Evolutionary conservation across 2,888 invertebrate species (phyloP).

Genomic region (Coelopa pilipes): DNA sequence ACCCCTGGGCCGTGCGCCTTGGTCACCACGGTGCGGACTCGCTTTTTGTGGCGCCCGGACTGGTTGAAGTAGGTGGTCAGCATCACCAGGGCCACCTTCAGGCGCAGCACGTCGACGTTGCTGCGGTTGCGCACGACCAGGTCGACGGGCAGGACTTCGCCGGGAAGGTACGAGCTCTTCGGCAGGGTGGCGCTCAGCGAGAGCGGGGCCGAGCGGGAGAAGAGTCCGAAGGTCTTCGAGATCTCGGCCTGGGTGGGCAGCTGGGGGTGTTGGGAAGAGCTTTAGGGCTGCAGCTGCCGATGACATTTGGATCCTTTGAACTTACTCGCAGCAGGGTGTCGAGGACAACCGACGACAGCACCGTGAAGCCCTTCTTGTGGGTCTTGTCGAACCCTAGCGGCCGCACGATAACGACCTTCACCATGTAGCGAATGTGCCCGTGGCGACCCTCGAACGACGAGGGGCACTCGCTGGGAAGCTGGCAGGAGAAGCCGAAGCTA

Average conservation of each 20-base stretch:
- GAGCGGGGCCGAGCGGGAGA: constrained; percentile 44
- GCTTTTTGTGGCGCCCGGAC: constrained; percentile 29
- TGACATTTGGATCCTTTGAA: no score
- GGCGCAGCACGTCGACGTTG: constrained; percentile 62
- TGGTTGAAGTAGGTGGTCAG: constrained; percentile 38
- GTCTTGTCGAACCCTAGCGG: constrained; percentile 81
- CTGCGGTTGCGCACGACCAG: constrained; percentile 71
- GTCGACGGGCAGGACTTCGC: constrained; percentile 43
- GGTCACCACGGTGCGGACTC: constrained; percentile 52
- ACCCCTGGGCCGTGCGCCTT: constrained; percentile 41
- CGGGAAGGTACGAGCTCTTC: constrained; percentile 48
- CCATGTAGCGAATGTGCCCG: constrained; percentile 70
- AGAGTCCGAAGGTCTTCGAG: constrained; percentile 43
- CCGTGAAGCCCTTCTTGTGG: constrained; percentile 76
- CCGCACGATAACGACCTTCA: constrained; percentile 76
- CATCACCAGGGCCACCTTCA: constrained; percentile 41
- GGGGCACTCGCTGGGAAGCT: constrained; percentile 65
- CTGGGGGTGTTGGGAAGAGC: no score
- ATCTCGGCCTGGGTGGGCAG: constrained; percentile 38
- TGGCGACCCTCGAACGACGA: constrained; percentile 66
- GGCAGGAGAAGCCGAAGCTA: constrained; percentile 65
- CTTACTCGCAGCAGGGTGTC: constrained; percentile 55
- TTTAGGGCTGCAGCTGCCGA: no score
- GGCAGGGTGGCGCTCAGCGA: constrained; percentile 42
- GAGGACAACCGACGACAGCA: constrained; percentile 79